Evolutionary conservation across 2,888 invertebrate species (phyloP).

Genomic region (Diloba caeruleocephala): DNA sequence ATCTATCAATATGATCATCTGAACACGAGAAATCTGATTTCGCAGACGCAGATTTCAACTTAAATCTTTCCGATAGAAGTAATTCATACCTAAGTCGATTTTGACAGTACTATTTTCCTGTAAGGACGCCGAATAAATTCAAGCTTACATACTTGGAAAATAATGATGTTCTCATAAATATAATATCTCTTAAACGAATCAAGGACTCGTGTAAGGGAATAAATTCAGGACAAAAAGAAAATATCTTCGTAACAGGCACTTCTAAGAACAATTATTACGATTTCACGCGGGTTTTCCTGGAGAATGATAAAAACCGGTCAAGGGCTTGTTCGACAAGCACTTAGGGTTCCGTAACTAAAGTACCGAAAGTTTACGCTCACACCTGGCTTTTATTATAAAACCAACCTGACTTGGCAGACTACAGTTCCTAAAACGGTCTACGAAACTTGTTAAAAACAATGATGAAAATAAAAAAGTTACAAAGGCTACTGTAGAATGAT

Average conservation of each 20-base stretch:
- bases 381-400: too few relatives aligned
- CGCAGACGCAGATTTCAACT: conserved; percentile 37
- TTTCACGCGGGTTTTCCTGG: not conserved
- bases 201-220: conserved; percentile 15
- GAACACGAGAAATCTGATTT: conserved; percentile 32
- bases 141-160: conserved; percentile 17
- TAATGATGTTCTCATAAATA: conserved; percentile 43
- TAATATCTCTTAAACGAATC: conserved; percentile 33
- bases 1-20: conserved; percentile 29
- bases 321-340: too few relatives aligned
- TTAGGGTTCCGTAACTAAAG: too few relatives aligned
- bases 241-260: conserved; percentile 11
- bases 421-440: too few relatives aligned
- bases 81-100: conserved; percentile 33
- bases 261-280: conserved; percentile 1
- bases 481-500: too few relatives aligned
- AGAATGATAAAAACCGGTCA: too few relatives aligned
- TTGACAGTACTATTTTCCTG: conserved; percentile 21
- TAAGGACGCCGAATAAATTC: conserved; percentile 22
- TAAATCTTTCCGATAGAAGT: conserved; percentile 45
- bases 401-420: too few relatives aligned
- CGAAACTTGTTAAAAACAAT: too few relatives aligned
- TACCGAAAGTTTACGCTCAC: too few relatives aligned
- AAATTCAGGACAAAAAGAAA: conserved; percentile 25
- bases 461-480: too few relatives aligned